Evolutionary conservation across 2,113 vertebrate genomes (phyloP).

Genomic region (Sinocyclocheilus anshuiensis): DNA sequence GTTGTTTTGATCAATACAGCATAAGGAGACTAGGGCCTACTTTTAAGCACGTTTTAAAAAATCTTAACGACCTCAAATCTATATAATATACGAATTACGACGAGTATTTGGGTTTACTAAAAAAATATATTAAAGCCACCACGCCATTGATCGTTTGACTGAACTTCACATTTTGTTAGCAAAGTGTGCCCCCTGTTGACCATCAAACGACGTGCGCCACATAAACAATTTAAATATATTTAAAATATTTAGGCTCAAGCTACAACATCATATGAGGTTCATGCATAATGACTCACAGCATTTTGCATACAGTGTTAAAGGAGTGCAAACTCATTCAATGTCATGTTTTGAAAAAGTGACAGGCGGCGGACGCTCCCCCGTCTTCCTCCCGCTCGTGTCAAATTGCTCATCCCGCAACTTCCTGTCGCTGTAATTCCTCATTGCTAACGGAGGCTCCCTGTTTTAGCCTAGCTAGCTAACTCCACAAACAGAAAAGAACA

Average conservation of each 20-base stretch:
- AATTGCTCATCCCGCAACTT: slow-evolving; percentile 44
- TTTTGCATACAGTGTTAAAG: background rate
- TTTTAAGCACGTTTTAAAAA: too few relatives aligned
- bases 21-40: too few relatives aligned
- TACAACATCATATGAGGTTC: background rate
- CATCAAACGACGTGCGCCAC: background rate
- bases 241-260: background rate
- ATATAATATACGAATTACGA: background rate
- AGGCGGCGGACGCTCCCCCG: slow-evolving; percentile 30
- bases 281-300: background rate
- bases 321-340: background rate
- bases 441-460: slow-evolving; percentile 8
- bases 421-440: slow-evolving; percentile 46
- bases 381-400: slow-evolving; percentile 44
- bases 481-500: slow-evolving; percentile 9
- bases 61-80: too few relatives aligned
- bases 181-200: background rate
- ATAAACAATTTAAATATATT: background rate
- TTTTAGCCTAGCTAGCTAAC: slow-evolving; percentile 36
- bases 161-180: background rate
- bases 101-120: background rate
- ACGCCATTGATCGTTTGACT: background rate
- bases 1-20: background rate
- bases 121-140: background rate
- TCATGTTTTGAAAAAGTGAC: slow-evolving; percentile 5